Evolutionary conservation across 2,797 vertebrate genomes (phyloP).

Genomic region (Brotula barbata): DNA sequence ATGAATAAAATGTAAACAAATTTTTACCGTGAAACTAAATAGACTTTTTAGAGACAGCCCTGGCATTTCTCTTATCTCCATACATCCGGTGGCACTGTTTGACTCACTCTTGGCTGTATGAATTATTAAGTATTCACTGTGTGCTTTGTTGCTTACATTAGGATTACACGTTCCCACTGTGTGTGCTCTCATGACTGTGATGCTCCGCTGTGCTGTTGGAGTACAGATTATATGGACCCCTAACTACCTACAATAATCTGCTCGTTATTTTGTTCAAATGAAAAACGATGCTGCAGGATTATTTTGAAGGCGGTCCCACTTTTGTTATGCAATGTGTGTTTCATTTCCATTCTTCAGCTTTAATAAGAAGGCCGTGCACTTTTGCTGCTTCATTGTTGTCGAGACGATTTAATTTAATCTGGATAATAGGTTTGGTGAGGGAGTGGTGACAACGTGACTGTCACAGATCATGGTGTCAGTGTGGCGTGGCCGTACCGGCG

Average conservation of each 20-base stretch:
- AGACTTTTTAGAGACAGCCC: no score
- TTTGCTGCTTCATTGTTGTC: slow-evolving; percentile 1
- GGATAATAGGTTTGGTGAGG: slow-evolving; percentile 7
- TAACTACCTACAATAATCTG: not conserved
- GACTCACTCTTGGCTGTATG: not conserved
- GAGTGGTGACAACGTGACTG: slow-evolving; percentile 1
- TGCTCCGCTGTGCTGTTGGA: not conserved
- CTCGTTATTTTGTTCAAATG: slow-evolving; percentile 21
- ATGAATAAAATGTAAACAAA: not conserved
- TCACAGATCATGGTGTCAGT: slow-evolving; percentile 4
- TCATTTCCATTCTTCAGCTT: slow-evolving; percentile 18
- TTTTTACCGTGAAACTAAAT: not conserved
- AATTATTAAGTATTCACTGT: not conserved
- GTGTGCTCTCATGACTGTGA: not conserved
- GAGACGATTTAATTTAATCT: not conserved
- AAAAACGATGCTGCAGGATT: slow-evolving; percentile 42
- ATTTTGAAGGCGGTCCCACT: slow-evolving; percentile 32
- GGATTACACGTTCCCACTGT: not conserved
- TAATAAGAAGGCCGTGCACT: not conserved
- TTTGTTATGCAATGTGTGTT: slow-evolving; percentile 32
- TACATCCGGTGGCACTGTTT: not conserved
- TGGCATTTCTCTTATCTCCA: not conserved
- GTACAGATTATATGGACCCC: not conserved
- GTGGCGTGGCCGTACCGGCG: slow-evolving; percentile 33
- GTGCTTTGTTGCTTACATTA: slow-evolving; percentile 10